phyloP scores from a whole-genome alignment of 2,888 invertebrate species.

The Pollenia labialis region DNA sequence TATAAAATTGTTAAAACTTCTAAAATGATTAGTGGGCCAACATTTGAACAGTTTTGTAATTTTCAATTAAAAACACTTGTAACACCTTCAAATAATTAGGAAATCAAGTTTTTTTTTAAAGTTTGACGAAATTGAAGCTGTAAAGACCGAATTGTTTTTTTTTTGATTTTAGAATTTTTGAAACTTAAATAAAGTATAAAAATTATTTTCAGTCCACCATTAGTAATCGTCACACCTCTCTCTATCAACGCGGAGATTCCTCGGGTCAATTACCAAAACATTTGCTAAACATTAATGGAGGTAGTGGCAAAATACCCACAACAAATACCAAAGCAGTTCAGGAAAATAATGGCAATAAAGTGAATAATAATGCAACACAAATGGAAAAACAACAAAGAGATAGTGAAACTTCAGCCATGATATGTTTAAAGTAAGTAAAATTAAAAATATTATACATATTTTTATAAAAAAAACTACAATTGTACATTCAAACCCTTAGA shows the following conservation, averaged over 20 bases:
- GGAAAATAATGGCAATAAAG: conserved; percentile 69
- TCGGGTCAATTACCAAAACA: conserved; percentile 80
- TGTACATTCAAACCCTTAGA: neutral
- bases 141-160: too few relatives aligned
- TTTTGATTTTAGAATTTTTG: too few relatives aligned
- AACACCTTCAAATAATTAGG: too few relatives aligned
- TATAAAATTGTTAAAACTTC: too few relatives aligned
- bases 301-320: conserved; percentile 61
- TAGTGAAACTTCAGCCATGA: conserved; percentile 72
- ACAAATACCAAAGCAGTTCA: conserved; percentile 36
- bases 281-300: conserved; percentile 69
- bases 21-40: too few relatives aligned
- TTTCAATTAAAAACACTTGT: too few relatives aligned
- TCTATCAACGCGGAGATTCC: conserved; percentile 81
- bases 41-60: too few relatives aligned
- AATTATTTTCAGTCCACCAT: conserved; percentile 73
- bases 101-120: too few relatives aligned
- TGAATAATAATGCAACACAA: conserved; percentile 64
- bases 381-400: conserved; percentile 43
- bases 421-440: conserved; percentile 78
- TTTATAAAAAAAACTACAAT: neutral
- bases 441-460: conserved; percentile 39
- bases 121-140: too few relatives aligned
- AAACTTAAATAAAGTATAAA: too few relatives aligned
- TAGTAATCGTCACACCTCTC: conserved; percentile 82